A percentile compares a stretch with the other conserved stretches of the same genome.
phyloP scores from a whole-genome alignment of 1,140 invertebrate species.

The Oryzaephilus surinamensis region DNA sequence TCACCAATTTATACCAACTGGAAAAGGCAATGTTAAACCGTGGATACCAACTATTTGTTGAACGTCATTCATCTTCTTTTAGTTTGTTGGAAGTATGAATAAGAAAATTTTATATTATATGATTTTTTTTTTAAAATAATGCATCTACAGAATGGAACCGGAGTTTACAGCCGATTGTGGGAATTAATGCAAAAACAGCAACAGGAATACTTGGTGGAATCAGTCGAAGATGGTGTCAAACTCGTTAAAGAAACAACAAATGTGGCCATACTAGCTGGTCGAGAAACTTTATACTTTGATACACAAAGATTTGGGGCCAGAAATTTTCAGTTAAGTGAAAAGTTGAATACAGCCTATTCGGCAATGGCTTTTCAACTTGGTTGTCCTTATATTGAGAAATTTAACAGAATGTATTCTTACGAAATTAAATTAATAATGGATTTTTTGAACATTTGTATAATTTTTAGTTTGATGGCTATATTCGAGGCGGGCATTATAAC shows the following conservation, averaged over 20 bases:
- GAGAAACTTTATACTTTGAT: slow-evolving; percentile 60
- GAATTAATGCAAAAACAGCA: slow-evolving; percentile 47
- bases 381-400: slow-evolving; percentile 55
- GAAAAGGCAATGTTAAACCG: slow-evolving; percentile 48
- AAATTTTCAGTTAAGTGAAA: slow-evolving; percentile 61
- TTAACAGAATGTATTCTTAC: slow-evolving; percentile 52
- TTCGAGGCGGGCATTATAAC: slow-evolving; percentile 60
- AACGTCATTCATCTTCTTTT: slow-evolving; percentile 55
- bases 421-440: not conserved
- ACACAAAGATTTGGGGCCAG: slow-evolving; percentile 54
- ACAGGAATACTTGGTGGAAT: slow-evolving; percentile 44
- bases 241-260: slow-evolving; percentile 43
- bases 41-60: slow-evolving; percentile 51
- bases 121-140: not conserved
- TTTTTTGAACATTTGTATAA: slow-evolving; percentile 4
- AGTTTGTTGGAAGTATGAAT: slow-evolving; percentile 47
- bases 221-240: slow-evolving; percentile 53
- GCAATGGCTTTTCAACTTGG: slow-evolving; percentile 62
- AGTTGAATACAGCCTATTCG: slow-evolving; percentile 59
- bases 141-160: slow-evolving; percentile 57
- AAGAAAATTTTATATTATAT: slow-evolving; percentile 1
- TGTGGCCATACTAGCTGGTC: slow-evolving; percentile 51
- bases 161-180: slow-evolving; percentile 53
- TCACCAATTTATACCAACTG: slow-evolving; percentile 48
- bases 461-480: slow-evolving; percentile 51